Conservation (phyloP, 2,113 vertebrate species). For the Neotragus pygmaeus region DNA sequence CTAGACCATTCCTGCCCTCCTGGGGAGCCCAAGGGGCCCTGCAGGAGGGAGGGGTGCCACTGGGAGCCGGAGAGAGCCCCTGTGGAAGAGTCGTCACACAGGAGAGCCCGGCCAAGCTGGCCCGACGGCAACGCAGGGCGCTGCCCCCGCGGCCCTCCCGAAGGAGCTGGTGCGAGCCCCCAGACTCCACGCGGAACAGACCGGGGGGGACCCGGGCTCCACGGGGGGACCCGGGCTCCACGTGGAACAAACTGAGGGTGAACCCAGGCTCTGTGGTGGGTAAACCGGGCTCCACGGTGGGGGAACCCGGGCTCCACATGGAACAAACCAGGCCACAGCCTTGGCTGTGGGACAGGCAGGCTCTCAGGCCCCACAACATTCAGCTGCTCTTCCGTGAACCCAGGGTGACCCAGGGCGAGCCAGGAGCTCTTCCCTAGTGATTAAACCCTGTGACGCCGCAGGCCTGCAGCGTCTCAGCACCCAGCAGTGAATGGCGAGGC, state of each 20-base stretch:
- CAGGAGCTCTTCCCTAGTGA: neutral
- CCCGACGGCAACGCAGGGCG: accelerated
- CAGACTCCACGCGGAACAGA: neutral
- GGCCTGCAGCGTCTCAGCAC: neutral
- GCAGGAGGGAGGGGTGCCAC: neutral
- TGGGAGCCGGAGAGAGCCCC: neutral
- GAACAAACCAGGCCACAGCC: neutral
- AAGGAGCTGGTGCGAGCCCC: neutral
- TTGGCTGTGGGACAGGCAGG: neutral
- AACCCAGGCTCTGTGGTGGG: too few relatives aligned
- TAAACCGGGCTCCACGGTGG: too few relatives aligned
- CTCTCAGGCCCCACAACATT: neutral
- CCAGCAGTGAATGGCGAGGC: neutral
- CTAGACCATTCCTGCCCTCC: neutral
- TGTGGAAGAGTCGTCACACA: accelerated
- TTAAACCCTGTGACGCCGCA: accelerated
- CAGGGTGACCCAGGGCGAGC: neutral
- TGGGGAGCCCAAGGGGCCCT: neutral
- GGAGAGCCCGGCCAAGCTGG: neutral
- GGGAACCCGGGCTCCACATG: neutral
- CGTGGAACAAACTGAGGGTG: too few relatives aligned
- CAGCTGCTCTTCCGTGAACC: neutral
- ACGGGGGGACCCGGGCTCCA: accelerated
- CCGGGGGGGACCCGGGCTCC: neutral
- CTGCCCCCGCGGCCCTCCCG: accelerated